Percentiles rank a stretch among this genome's conserved stretches.
Conservation (phyloP, 2,113 vertebrate species). For the Menidia beryllina region DNA sequence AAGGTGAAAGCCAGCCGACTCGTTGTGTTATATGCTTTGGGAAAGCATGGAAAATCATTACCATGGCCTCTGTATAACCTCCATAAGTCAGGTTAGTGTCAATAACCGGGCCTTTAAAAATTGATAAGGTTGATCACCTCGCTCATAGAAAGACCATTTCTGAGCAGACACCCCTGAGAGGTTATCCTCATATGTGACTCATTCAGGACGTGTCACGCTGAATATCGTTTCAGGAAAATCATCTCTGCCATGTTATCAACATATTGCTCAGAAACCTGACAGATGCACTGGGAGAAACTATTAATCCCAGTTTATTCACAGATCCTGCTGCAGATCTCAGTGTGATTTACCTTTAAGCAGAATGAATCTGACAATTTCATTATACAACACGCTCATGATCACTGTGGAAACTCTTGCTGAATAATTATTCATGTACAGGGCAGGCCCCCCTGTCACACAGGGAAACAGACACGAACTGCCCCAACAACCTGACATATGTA, state of each 20-base stretch:
- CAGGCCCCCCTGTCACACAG: conserved; percentile 3
- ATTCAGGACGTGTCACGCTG: conserved; percentile 48
- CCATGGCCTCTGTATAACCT: conserved; percentile 74
- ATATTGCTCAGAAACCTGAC: conserved; percentile 35
- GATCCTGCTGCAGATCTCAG: conserved; percentile 28
- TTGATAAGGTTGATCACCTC: conserved; percentile 78
- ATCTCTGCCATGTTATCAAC: conserved; percentile 35
- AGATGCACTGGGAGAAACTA: conserved; percentile 43
- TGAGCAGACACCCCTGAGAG: conserved; percentile 53
- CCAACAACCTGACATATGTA: conserved; percentile 46
- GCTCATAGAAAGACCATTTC: conserved; percentile 60
- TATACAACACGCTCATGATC: neutral
- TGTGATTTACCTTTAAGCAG: conserved; percentile 47
- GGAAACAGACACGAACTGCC: conserved; percentile 44
- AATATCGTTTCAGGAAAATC: conserved; percentile 41
- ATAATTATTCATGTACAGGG: conserved; percentile 20
- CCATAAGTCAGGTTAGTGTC: conserved; percentile 79
- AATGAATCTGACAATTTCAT: conserved; percentile 36
- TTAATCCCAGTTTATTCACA: conserved; percentile 40
- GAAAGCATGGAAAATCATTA: conserved; percentile 74
- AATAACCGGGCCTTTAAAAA: conserved; percentile 82
- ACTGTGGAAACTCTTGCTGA: conserved; percentile 8
- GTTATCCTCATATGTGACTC: conserved; percentile 67
- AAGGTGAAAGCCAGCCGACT: conserved; percentile 47
- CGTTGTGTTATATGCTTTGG: conserved; percentile 37